Percentiles rank a stretch among this genome's conserved stretches.
Conservation (phyloP, 2,797 vertebrate species). For the Threskiornis aethiopicus region DNA sequence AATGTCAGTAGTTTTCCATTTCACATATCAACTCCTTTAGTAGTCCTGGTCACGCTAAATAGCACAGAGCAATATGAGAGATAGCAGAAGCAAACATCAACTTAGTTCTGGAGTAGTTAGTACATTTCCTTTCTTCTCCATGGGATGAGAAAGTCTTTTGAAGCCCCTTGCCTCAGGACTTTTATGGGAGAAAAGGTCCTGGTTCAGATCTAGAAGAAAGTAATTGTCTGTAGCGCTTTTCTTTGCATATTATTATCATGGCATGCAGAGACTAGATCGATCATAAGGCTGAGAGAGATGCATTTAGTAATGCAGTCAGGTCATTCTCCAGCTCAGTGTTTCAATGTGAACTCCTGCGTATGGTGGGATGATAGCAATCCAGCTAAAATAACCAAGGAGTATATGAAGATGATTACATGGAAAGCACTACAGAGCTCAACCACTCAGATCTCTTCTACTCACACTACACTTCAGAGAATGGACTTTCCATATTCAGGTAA, state of each 20-base stretch:
- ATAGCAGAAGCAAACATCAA: neutral
- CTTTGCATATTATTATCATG: neutral
- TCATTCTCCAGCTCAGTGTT: neutral
- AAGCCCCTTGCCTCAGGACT: neutral
- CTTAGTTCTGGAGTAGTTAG: neutral
- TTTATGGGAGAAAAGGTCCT: neutral
- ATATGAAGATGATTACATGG: neutral
- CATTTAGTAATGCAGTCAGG: neutral
- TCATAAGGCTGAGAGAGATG: neutral
- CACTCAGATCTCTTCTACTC: neutral
- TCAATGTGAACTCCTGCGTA: neutral
- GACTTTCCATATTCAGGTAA: neutral
- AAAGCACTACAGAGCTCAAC: neutral
- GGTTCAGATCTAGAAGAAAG: neutral
- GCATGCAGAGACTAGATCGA: neutral
- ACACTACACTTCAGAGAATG: neutral
- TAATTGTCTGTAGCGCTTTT: neutral
- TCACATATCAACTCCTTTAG: neutral
- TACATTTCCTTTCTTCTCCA: neutral
- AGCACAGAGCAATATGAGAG: neutral
- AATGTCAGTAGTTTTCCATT: neutral
- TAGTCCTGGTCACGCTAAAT: neutral
- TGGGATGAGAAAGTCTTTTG: neutral
- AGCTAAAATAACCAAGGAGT: neutral
- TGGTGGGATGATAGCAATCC: neutral